phyloP scores from a whole-genome alignment of 1,140 invertebrate species.

The Nixonia krombeini region DNA sequence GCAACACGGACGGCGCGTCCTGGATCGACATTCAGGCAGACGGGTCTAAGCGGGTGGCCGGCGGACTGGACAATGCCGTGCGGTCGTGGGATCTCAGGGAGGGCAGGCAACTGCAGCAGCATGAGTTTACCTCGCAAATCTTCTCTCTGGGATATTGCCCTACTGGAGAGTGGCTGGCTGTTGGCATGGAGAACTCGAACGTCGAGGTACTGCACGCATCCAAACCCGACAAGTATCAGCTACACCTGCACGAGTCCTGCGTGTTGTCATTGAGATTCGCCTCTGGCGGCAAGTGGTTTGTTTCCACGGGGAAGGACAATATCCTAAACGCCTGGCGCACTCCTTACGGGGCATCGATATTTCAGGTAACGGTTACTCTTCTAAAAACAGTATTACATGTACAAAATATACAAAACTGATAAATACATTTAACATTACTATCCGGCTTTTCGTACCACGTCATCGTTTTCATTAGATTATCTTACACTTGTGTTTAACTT shows the following conservation, averaged over 20 bases:
- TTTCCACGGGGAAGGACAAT: constrained; percentile 98
- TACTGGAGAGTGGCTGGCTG: constrained; percentile 97
- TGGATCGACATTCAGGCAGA: constrained; percentile 99
- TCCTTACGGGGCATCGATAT: constrained; percentile 97
- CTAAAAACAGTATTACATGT: too few species aligned
- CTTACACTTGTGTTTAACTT: too few species aligned
- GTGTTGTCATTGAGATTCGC: constrained; percentile 98
- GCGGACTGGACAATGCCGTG: constrained; percentile 96
- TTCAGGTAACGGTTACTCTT: too few species aligned
- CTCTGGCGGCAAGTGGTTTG: constrained; percentile 98
- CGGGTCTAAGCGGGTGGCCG: constrained; percentile 96
- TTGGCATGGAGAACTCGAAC: constrained; percentile 98
- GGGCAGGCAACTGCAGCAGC: constrained; percentile 95
- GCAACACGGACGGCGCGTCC: constrained; percentile 96
- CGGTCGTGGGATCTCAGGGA: constrained; percentile 98
- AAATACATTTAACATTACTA: too few species aligned
- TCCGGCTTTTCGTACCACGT: too few species aligned
- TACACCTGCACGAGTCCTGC: constrained; percentile 97
- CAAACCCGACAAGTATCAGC: constrained; percentile 97
- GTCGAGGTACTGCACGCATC: constrained; percentile 95
- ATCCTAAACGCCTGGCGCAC: constrained; percentile 97
- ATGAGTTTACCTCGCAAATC: constrained; percentile 95
- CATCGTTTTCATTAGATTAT: too few species aligned
- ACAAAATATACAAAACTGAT: too few species aligned
- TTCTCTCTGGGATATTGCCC: constrained; percentile 98